Conservation (phyloP, 2,888 invertebrate genomes). For the Melanophora roralis region DNA sequence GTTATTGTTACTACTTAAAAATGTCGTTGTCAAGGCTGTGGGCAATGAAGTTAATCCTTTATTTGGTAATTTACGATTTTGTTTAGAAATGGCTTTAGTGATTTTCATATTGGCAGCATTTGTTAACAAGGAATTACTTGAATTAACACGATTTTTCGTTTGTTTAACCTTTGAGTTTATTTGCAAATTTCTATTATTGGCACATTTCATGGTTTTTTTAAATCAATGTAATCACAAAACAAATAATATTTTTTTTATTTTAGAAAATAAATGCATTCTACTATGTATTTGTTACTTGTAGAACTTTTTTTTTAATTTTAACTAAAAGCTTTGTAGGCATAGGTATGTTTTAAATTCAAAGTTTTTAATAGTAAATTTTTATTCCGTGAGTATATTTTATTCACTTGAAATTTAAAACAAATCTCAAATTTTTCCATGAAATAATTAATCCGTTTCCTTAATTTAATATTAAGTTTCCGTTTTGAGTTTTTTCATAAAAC, state of each 20-base stretch:
- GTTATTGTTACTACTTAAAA: slow-evolving; percentile 19
- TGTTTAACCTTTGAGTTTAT: slow-evolving; percentile 40
- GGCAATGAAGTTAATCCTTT: slow-evolving; percentile 37
- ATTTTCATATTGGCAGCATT: slow-evolving; percentile 74
- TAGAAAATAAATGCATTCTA: too few relatives aligned
- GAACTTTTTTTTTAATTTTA: too few relatives aligned
- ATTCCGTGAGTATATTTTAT: too few relatives aligned
- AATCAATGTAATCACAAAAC: not conserved
- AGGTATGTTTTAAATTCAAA: too few relatives aligned
- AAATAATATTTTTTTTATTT: slow-evolving; percentile 4
- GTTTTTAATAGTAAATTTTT: too few relatives aligned
- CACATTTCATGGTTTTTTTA: slow-evolving; percentile 57
- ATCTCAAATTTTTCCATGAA: not conserved
- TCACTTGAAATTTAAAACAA: not conserved
- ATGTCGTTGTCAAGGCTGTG: not conserved
- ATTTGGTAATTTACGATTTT: slow-evolving; percentile 55
- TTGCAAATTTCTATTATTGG: slow-evolving; percentile 33
- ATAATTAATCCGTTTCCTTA: slow-evolving; percentile 37
- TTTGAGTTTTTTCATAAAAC: slow-evolving; percentile 61
- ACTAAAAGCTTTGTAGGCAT: too few relatives aligned
- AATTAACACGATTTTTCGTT: slow-evolving; percentile 38
- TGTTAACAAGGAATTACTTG: slow-evolving; percentile 64
- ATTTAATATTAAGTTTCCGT: slow-evolving; percentile 41
- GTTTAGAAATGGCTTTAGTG: slow-evolving; percentile 68
- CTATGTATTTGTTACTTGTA: too few relatives aligned